Evolutionary conservation across 2,797 vertebrate species (phyloP).

Genomic region (Poeciliopsis turneri): DNA sequence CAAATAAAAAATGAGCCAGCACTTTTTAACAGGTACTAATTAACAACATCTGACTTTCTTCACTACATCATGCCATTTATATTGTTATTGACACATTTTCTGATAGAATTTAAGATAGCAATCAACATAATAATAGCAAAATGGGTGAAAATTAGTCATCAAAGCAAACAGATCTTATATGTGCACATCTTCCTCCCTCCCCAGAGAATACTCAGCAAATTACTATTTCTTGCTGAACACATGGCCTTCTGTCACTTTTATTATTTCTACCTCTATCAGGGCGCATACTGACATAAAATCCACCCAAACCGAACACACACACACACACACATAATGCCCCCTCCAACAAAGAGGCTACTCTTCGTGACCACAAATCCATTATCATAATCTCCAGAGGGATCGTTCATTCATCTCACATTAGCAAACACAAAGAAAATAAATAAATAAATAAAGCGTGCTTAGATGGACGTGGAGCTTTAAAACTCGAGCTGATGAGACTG

Average conservation of each 20-base stretch:
- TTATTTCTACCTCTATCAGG: constrained; percentile 59
- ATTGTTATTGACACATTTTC: neutral
- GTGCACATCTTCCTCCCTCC: constrained; percentile 25
- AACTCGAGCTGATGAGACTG: constrained; percentile 25
- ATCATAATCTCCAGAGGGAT: constrained; percentile 69
- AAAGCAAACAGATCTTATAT: constrained; percentile 25
- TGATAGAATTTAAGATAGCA: neutral
- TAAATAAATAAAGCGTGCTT: constrained; percentile 43
- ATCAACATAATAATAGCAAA: constrained; percentile 9
- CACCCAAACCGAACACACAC: constrained; percentile 6
- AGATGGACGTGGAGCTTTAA: constrained; percentile 43
- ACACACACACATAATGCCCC: constrained; percentile 13
- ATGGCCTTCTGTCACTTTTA: constrained; percentile 57
- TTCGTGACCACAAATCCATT: constrained; percentile 75
- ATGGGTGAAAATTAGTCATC: constrained; percentile 12
- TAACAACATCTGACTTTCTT: neutral
- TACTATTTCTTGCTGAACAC: constrained; percentile 48
- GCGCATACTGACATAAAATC: constrained; percentile 46
- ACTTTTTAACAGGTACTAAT: neutral
- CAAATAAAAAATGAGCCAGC: neutral
- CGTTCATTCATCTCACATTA: constrained; percentile 76
- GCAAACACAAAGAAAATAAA: constrained; percentile 42
- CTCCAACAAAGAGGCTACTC: constrained; percentile 30
- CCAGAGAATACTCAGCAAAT: constrained; percentile 50
- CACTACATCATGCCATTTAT: neutral